phyloP scores from a whole-genome alignment of 2,113 vertebrate genomes.

The Callipepla californica region DNA sequence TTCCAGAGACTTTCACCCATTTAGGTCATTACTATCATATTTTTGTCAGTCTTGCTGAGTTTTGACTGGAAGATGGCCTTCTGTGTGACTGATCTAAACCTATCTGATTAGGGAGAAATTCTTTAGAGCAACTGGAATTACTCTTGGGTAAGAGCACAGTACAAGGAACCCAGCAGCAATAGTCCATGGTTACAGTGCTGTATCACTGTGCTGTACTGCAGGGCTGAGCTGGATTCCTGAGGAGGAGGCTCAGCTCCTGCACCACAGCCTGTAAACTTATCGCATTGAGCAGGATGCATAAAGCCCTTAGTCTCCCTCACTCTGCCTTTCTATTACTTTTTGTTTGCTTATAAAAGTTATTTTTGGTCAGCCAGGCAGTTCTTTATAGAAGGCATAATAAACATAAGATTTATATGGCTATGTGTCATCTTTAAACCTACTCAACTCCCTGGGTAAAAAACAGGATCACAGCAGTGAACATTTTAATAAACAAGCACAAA shows the following conservation, averaged over 20 bases:
- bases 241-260: neutral
- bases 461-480: constrained; percentile 48
- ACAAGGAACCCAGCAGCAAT: neutral
- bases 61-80: neutral
- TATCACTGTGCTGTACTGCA: neutral
- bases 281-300: neutral
- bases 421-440: constrained; percentile 56
- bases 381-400: constrained; percentile 29
- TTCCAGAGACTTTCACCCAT: neutral
- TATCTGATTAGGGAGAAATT: neutral
- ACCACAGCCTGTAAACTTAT: neutral
- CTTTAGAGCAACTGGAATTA: neutral
- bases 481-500: constrained; percentile 65
- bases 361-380: constrained; percentile 31
- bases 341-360: constrained; percentile 28
- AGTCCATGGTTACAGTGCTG: neutral
- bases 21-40: neutral
- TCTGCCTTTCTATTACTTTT: neutral
- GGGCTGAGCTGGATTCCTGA: neutral
- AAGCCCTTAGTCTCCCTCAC: neutral
- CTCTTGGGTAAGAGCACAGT: neutral
- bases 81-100: neutral
- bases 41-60: neutral
- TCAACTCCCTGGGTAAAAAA: constrained; percentile 33
- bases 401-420: constrained; percentile 36